phyloP scores from a whole-genome alignment of 2,797 vertebrate species.

The Phalloptychus januarius region DNA sequence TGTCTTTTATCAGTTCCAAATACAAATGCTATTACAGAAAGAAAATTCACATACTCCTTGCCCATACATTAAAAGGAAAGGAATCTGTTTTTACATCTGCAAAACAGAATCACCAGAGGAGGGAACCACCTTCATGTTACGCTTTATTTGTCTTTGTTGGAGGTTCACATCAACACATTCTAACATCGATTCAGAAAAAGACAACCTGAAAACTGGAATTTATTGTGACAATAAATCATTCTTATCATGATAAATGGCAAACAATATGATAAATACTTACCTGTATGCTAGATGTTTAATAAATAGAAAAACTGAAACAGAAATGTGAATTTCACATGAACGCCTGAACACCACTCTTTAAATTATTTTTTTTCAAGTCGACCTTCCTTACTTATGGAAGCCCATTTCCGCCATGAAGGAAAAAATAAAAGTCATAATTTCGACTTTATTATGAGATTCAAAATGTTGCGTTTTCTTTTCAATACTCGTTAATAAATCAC shows the following conservation, averaged over 20 bases:
- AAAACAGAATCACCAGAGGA: neutral
- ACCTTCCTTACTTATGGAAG: neutral
- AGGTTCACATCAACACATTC: neutral
- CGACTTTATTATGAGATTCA: no score
- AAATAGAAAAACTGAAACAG: no score
- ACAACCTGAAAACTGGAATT: neutral
- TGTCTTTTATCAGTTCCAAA: slow-evolving; percentile 42
- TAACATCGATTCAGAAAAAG: neutral
- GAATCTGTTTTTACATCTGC: neutral
- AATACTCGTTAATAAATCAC: no score
- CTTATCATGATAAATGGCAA: no score
- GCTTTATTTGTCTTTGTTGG: neutral
- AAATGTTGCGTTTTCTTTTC: no score
- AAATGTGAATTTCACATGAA: no score
- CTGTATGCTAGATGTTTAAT: no score
- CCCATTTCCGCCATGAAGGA: no score
- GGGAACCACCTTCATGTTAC: neutral
- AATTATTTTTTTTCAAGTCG: neutral
- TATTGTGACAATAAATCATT: no score
- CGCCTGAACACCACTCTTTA: no score
- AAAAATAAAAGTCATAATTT: no score
- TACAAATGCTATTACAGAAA: slow-evolving; percentile 38
- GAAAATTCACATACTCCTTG: neutral
- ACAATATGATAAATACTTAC: no score
- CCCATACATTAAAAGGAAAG: neutral